Base-by-base conservation (phyloP, 1,140 invertebrate genomes). In the Sitobion miscanthi region DNA sequence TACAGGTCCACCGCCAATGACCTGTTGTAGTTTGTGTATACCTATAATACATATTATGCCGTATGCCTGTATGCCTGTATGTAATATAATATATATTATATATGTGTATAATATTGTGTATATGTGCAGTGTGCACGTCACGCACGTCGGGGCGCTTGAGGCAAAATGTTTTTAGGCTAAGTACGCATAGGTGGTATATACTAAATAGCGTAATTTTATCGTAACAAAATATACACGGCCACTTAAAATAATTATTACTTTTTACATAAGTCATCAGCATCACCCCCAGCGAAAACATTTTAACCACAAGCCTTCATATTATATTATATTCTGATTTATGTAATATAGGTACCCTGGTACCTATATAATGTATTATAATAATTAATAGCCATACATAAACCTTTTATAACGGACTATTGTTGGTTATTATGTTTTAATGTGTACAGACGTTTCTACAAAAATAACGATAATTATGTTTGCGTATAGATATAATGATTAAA, bases 201-300 rank as follows among this genome's bases (percentile, higher is more conserved):
- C 14, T 35, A 90, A 25, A 35, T 8, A 90, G 7, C 8, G 9
- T 90, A 42, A 38, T 90, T 57, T 90, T 57, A 54, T 57, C 21
- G 52, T 38, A 77, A 90, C 35, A 62, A 77, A 77, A 69, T 8
- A 45, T 45, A 47, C 5, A 21, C 6, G 3, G 30, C 38, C 90
- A 91, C 57, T 91, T 69, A 91, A 91, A 91, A 91, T 91, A 91
- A 91, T 91, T 91, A 69, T 38, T 91, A 69, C 90, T 69, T 45
- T 21, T 91, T 8, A 57, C 21, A 90, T 88, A 54, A 54, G 87
- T 54, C 47, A 54, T 35, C 49, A 90, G 23, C 35, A 90, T 90
- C 3, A 62, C 89, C 57, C 9, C 35, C 38, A 90, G 89, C 54
- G 11, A 62, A 69, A 69, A 62, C 45, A 77, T n/a, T 8, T 45